Base-by-base conservation (phyloP, 2,797 vertebrate species). In the Sebastes hubbsi region DNA sequence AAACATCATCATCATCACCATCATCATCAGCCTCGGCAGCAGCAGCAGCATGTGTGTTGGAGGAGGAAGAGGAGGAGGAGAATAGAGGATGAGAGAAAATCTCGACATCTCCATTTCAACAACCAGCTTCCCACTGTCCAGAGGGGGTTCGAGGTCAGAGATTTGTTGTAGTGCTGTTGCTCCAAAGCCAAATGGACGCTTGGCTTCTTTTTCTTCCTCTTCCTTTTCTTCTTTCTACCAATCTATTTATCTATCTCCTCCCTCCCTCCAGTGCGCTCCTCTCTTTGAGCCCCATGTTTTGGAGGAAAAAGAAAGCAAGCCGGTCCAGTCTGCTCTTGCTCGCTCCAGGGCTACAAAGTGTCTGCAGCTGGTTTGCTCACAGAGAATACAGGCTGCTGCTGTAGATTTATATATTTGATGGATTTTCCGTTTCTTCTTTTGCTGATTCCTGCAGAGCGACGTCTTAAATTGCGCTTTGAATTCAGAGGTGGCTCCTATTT, bases 61-160 rank as follows among this genome's bases (percentile, higher is more conserved):
- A 87, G 77, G 88, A 90, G 84, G 80, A 38, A 12, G 38, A 42
- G 38, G 38, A 42, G 38, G 14, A 16, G 38, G 36, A 38, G 46
- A 18, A 91, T 87, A 88, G 78, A 72, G 75, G 20, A n/a, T 59
- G 77, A 75, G 2, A 30, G 59, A 49, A 86, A 84, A 92, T 87
- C 89, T 92, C 89, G 75, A 84, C 88, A 89, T 90, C 91, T 93
- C 86, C 86, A 87, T 92, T 71, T 77, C 66, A 87, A 71, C 71
- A 75, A 77, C 42, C 85, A 52, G 80, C 86, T 64, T 75, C 74
- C 72, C 80, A 74, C 78, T 83, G 80, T 88, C 65, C 68, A 62
- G 69, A 69, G 75, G 56, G 78, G 86, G 56, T 87, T 90, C 88
- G 91, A 85, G 91, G 89, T 93, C 91, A 89, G 85, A 55, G 83